A percentile compares a stretch with the other conserved stretches of the same genome.
phyloP scores from a whole-genome alignment of 2,888 invertebrate species.

The Cataglyphis livida region DNA sequence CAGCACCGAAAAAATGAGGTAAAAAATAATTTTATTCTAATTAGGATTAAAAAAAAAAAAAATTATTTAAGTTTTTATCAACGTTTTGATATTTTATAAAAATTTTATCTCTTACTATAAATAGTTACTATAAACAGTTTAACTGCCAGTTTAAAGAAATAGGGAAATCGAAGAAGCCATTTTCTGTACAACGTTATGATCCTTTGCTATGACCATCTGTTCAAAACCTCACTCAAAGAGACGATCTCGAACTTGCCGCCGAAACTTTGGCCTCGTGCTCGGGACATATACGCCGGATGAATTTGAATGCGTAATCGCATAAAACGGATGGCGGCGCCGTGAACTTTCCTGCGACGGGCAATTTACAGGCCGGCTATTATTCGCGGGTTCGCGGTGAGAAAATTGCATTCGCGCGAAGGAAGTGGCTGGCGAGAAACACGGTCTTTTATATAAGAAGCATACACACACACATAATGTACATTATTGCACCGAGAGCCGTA shows the following conservation, averaged over 20 bases:
- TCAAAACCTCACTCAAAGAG: neutral
- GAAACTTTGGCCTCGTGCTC: neutral
- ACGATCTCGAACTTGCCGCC: neutral
- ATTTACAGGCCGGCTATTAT: constrained; percentile 55
- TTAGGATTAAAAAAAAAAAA: neutral
- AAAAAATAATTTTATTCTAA: neutral
- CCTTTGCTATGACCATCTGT: neutral
- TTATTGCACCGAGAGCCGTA: neutral
- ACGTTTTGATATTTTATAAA: neutral
- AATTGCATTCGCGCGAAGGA: constrained; percentile 74
- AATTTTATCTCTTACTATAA: neutral
- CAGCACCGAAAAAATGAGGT: neutral
- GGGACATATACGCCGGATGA: neutral
- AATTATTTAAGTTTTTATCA: neutral
- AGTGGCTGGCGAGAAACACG: constrained; percentile 43
- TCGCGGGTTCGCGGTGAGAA: constrained; percentile 59
- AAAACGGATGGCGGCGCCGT: constrained; percentile 66
- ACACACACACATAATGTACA: neutral
- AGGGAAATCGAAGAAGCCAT: neutral
- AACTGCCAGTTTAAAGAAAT: no score
- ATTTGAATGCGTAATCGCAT: constrained; percentile 68
- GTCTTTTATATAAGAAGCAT: constrained; percentile 21
- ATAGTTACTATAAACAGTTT: neutral
- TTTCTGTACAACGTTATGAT: neutral
- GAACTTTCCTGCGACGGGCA: constrained; percentile 65